Conservation (phyloP, 2,888 invertebrate species). For the Timandra comae region DNA sequence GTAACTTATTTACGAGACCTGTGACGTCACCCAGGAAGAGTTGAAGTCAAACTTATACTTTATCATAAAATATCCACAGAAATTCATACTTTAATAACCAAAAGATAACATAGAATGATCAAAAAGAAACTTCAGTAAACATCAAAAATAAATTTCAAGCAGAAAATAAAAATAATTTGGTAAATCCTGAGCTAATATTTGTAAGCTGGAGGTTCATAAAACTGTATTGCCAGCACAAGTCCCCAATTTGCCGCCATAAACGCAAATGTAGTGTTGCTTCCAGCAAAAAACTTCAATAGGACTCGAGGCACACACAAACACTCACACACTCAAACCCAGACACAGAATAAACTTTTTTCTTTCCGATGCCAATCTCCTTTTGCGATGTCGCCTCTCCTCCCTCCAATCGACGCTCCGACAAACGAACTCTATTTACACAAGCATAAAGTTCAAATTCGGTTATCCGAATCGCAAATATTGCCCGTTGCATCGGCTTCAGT, state of each 20-base stretch:
- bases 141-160: too few relatives aligned
- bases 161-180: too few relatives aligned
- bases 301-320: conserved; percentile 11
- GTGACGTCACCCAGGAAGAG: too few relatives aligned
- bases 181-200: too few relatives aligned
- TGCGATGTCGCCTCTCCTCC: conserved; percentile 32
- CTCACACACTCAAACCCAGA: conserved; percentile 23
- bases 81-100: too few relatives aligned
- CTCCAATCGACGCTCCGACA: conserved; percentile 10
- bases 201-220: conserved; percentile 14
- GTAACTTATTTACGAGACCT: too few relatives aligned
- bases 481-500: conserved; percentile 7
- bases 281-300: conserved; percentile 21
- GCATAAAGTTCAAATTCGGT: conserved; percentile 21
- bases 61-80: too few relatives aligned
- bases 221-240: conserved; percentile 9
- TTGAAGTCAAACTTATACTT: too few relatives aligned
- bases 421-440: conserved; percentile 9
- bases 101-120: too few relatives aligned
- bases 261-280: conserved; percentile 10
- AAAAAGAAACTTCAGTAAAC: too few relatives aligned
- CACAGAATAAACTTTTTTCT: conserved; percentile 26
- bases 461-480: conserved; percentile 10
- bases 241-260: conserved; percentile 12
- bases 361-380: conserved; percentile 30